These are phyloP conservation scores for Nesospiza acunhae DNA, from an alignment of 2,113 vertebrate species.

Conservation along the genomic window DNA sequence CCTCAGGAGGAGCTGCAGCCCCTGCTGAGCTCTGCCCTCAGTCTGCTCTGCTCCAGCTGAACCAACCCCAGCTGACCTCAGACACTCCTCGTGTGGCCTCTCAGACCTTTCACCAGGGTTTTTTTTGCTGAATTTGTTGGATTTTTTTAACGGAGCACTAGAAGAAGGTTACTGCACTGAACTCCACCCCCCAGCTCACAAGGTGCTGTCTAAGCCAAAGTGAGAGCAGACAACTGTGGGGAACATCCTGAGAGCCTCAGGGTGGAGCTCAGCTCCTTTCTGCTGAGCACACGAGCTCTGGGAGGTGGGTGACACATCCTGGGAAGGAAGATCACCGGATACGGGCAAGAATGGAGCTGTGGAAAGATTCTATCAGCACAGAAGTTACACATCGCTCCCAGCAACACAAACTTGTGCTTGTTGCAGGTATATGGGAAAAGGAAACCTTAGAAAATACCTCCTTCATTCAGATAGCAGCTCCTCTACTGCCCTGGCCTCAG, in stretches of 20 bases:
- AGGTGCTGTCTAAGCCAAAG: not conserved
- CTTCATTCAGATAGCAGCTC: not conserved
- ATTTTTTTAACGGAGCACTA: not conserved
- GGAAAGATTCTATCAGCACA: not conserved
- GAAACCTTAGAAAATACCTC: not conserved
- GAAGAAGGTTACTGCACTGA: not conserved
- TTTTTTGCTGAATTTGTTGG: not conserved
- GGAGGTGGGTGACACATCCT: not conserved
- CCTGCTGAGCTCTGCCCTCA: not conserved
- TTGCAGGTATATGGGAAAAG: not conserved
- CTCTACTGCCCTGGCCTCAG: not conserved
- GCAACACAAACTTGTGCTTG: not conserved
- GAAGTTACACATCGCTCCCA: not conserved
- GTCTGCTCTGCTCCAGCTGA: not conserved
- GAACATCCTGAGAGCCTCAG: not conserved
- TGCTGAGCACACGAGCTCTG: not conserved
- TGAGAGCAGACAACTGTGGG: not conserved
- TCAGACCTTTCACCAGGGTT: not conserved
- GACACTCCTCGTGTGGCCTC: not conserved
- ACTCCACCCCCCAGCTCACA: not conserved
- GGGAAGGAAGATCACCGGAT: not conserved
- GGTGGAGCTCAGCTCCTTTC: not conserved
- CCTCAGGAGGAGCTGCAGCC: not conserved
- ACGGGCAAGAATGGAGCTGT: accelerated
- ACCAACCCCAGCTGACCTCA: not conserved